phyloP scores from a whole-genome alignment of 2,888 invertebrate species.

The Adela reaumurella region DNA sequence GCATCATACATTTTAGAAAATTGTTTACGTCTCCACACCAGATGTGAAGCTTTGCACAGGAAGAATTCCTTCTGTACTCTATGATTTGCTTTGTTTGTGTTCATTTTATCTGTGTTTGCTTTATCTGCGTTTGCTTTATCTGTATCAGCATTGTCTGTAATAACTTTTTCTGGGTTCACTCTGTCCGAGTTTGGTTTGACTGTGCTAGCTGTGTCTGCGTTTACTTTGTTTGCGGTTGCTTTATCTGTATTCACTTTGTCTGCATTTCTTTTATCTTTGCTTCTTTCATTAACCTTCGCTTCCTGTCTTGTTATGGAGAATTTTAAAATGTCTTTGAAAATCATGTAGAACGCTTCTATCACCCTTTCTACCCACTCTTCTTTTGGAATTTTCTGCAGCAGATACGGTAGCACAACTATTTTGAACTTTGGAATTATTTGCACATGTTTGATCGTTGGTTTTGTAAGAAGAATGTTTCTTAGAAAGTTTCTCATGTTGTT shows the following conservation, averaged over 20 bases:
- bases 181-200: no score
- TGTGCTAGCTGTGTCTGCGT: no score
- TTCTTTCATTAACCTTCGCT: background rate
- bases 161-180: no score
- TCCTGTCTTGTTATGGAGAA: background rate
- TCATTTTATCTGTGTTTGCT: no score
- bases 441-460: slow-evolving; percentile 23
- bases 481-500: slow-evolving; percentile 20
- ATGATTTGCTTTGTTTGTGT: no score
- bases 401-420: background rate
- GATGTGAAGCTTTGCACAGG: background rate
- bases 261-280: no score
- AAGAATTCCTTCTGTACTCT: background rate
- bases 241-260: no score
- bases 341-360: background rate
- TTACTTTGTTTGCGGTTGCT: no score
- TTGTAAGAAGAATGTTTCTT: slow-evolving; percentile 21
- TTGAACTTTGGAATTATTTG: no score
- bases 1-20: background rate
- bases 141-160: no score
- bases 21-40: background rate
- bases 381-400: background rate
- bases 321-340: background rate
- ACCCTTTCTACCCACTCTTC: background rate
- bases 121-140: no score